These are phyloP conservation scores for Drosophila pseudoananassae DNA, from an alignment of 1,140 invertebrate species.

Conservation along the genomic window DNA sequence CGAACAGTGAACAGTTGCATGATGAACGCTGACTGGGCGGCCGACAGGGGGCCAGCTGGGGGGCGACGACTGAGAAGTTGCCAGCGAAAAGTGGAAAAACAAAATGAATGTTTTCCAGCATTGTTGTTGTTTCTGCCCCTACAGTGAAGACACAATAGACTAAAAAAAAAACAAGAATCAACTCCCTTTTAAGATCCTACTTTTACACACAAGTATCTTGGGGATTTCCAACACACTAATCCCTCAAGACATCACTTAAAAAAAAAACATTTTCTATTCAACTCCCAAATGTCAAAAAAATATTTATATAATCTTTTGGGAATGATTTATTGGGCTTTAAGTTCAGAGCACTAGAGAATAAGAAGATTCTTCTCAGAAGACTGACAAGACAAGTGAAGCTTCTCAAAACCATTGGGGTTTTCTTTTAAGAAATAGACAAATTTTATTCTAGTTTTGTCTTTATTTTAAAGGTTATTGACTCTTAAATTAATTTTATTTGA, in stretches of 20 bases:
- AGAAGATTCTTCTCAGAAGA: background rate
- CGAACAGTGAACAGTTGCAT: constrained; percentile 8
- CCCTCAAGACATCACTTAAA: background rate
- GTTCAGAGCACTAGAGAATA: background rate
- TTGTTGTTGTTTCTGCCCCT: constrained; percentile 37
- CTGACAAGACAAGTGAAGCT: background rate
- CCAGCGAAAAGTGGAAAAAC: constrained; percentile 67
- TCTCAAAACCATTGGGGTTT: no score
- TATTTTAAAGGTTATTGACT: no score
- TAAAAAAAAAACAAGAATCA: background rate
- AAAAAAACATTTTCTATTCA: background rate
- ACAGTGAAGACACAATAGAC: constrained; percentile 18
- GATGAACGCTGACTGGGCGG: background rate
- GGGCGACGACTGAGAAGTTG: constrained; percentile 28
- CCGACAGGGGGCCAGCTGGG: background rate
- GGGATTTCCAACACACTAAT: background rate
- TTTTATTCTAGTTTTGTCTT: no score
- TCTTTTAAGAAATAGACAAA: no score
- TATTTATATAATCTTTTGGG: background rate
- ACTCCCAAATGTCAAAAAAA: background rate
- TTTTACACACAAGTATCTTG: background rate
- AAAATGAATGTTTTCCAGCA: constrained; percentile 70
- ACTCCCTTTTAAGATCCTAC: background rate
- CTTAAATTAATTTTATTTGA: no score
- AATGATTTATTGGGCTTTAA: background rate